Evolutionary conservation across 1,140 invertebrate species (phyloP).

Genomic region (Drosophila mojavensis): DNA sequence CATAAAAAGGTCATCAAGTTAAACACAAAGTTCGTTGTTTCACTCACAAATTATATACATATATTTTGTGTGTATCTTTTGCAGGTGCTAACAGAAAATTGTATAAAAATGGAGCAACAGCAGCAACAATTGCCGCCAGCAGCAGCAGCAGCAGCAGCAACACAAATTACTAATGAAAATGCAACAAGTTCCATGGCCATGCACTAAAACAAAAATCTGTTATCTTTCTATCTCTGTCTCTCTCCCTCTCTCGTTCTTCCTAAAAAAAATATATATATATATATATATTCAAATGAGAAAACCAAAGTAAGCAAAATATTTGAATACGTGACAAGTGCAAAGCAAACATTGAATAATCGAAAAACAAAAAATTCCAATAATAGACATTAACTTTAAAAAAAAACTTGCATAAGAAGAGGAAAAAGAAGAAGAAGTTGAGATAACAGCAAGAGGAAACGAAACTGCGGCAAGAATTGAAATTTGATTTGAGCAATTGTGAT

Average conservation of each 20-base stretch:
- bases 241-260: not conserved
- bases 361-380: conserved; percentile 39
- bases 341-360: conserved; percentile 35
- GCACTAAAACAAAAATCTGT: conserved; percentile 22
- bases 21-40: conserved; percentile 9
- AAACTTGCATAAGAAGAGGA: conserved; percentile 24
- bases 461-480: conserved; percentile 57
- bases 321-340: conserved; percentile 48
- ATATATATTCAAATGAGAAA: conserved; percentile 64
- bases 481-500: conserved; percentile 71
- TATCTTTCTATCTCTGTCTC: conserved; percentile 5
- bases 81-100: conserved; percentile 41
- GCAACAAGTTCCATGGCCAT: conserved; percentile 30
- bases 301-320: conserved; percentile 45
- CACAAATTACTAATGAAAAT: not conserved
- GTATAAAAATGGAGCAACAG: conserved; percentile 48
- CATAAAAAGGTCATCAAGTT: conserved; percentile 16
- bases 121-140: conserved; percentile 25
- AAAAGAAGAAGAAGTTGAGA: conserved; percentile 10
- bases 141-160: conserved; percentile 33
- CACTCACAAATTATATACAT: conserved; percentile 24
- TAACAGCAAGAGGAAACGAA: conserved; percentile 40
- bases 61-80: conserved; percentile 55
- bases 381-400: conserved; percentile 20
- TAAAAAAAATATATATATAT: conserved; percentile 13